Evolutionary conservation across 2,113 vertebrate genomes (phyloP).

Genomic region (Turnix velox): DNA sequence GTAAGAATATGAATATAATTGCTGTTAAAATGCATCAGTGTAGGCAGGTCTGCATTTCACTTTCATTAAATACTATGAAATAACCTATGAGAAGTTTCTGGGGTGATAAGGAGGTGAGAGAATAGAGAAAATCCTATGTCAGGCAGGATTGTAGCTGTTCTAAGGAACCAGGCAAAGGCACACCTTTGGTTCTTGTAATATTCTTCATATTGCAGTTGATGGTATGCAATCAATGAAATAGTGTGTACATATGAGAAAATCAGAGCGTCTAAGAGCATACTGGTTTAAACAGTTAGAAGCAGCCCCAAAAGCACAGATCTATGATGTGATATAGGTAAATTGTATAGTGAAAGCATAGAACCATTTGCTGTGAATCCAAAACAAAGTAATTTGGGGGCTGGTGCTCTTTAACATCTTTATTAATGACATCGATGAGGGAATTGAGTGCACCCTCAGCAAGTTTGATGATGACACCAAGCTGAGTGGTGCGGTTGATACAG

Average conservation of each 20-base stretch:
- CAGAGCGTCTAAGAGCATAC: neutral
- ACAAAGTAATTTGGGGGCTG: too few relatives aligned
- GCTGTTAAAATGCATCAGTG: neutral
- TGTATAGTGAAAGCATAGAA: neutral
- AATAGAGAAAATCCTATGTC: neutral
- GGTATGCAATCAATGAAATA: neutral
- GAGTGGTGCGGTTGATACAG: too few relatives aligned
- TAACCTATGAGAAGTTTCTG: neutral
- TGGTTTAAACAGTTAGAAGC: neutral
- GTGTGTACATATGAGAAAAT: neutral
- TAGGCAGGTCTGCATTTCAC: neutral
- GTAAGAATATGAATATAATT: neutral
- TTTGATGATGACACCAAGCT: too few relatives aligned
- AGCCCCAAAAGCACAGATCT: neutral
- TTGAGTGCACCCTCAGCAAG: too few relatives aligned
- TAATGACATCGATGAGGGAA: too few relatives aligned
- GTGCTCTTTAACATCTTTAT: too few relatives aligned
- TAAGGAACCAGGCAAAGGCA: neutral
- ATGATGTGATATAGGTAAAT: neutral
- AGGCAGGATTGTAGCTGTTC: neutral
- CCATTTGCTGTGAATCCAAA: neutral
- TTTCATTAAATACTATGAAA: neutral
- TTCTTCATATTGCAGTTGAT: neutral
- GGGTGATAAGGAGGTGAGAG: neutral
- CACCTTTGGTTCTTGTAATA: neutral